Conservation (phyloP, 2,113 vertebrate genomes). For the Prinia subflava region DNA sequence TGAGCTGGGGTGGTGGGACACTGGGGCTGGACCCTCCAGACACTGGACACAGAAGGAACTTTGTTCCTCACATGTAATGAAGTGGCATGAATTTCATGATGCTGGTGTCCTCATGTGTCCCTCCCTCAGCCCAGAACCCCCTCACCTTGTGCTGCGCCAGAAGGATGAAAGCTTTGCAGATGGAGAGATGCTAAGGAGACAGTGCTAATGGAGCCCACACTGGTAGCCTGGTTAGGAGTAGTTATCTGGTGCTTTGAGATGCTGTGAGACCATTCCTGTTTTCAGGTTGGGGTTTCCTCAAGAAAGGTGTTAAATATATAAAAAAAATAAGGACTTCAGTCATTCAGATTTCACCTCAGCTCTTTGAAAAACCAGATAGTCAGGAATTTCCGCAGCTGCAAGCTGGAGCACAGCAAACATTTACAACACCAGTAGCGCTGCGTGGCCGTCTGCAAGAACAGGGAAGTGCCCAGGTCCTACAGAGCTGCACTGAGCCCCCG, state of each 20-base stretch:
- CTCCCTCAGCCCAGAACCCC: neutral
- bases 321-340: neutral
- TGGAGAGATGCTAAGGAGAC: neutral
- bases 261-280: neutral
- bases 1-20: neutral
- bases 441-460: neutral
- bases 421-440: neutral
- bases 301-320: neutral
- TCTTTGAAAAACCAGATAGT: conserved; percentile 25
- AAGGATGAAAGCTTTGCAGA: neutral
- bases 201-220: neutral
- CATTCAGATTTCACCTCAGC: neutral
- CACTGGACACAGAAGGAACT: neutral
- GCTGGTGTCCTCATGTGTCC: neutral
- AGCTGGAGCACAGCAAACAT: conserved; percentile 37
- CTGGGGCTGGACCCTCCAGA: neutral
- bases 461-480: neutral
- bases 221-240: neutral
- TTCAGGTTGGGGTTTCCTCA: conserved; percentile 7
- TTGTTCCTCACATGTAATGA: fast-evolving
- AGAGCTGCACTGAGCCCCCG: neutral
- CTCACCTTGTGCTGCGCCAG: fast-evolving
- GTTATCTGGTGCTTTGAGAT: neutral
- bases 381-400: conserved; percentile 39
- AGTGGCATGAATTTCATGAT: neutral